phyloP scores from a whole-genome alignment of 2,113 vertebrate species.

The Ciconia boyciana region DNA sequence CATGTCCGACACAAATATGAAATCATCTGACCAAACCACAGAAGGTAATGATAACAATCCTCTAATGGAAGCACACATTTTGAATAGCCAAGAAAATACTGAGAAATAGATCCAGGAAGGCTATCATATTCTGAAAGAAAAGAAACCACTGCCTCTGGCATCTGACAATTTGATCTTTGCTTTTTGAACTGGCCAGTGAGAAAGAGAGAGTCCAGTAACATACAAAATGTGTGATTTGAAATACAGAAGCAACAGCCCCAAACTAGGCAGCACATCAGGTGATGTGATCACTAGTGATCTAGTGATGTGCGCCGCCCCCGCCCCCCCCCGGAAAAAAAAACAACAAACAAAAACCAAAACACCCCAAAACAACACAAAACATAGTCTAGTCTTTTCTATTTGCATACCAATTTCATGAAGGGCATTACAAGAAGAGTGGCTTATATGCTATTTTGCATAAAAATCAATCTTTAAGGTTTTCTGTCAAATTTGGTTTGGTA shows the following conservation, averaged over 20 bases:
- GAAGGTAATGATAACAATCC: neutral
- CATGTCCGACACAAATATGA: neutral
- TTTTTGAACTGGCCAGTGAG: neutral
- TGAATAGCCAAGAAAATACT: neutral
- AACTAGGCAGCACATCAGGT: neutral
- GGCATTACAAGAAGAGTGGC: neutral
- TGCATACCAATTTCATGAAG: neutral
- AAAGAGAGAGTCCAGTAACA: neutral
- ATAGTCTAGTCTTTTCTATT: neutral
- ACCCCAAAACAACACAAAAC: neutral
- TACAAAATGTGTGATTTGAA: neutral
- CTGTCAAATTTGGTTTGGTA: neutral
- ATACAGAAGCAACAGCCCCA: neutral
- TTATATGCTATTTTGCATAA: neutral
- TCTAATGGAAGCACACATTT: neutral
- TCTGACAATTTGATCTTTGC: neutral
- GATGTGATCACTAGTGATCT: neutral
- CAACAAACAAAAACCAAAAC: neutral
- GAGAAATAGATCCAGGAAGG: neutral
- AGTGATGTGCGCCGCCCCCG: neutral
- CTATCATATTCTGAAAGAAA: neutral
- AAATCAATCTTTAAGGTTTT: neutral
- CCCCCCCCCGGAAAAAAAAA: neutral
- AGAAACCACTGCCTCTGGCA: neutral
- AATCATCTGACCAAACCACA: neutral